phyloP scores from a whole-genome alignment of 1,140 invertebrate species.

The Drosophila murphyi region DNA sequence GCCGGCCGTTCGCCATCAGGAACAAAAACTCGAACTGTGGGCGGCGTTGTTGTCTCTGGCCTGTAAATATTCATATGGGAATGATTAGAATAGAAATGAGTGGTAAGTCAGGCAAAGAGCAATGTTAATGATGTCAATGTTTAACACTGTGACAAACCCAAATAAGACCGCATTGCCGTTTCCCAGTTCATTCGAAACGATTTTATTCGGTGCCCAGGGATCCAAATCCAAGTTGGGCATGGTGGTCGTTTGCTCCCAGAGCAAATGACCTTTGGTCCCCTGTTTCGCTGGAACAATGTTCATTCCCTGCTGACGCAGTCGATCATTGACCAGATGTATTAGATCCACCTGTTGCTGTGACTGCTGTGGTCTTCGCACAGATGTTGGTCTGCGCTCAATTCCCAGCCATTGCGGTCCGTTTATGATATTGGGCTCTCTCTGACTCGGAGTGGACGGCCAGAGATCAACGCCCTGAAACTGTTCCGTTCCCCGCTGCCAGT shows the following conservation, averaged over 20 bases:
- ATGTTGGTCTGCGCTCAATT: background rate
- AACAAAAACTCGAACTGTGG: conserved; percentile 19
- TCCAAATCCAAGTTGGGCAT: conserved; percentile 6
- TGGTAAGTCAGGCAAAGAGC: background rate
- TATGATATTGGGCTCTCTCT: conserved; percentile 21
- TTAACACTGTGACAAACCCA: conserved; percentile 35
- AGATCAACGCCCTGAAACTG: conserved; percentile 32
- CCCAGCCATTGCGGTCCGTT: conserved; percentile 23
- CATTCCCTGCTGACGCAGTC: conserved; percentile 61
- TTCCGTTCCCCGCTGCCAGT: background rate
- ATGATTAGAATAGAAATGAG: background rate
- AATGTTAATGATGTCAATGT: conserved; percentile 25
- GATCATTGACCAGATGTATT: conserved; percentile 57
- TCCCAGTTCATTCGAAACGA: conserved; percentile 21
- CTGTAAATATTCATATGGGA: conserved; percentile 17
- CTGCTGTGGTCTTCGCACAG: too few species aligned
- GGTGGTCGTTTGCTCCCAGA: background rate
- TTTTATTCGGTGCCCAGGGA: conserved; percentile 37
- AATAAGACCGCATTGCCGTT: conserved; percentile 9
- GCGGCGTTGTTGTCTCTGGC: conserved; percentile 27
- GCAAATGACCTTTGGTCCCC: conserved; percentile 4
- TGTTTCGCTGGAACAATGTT: conserved; percentile 41
- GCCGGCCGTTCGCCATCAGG: conserved; percentile 12
- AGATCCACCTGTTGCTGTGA: background rate
- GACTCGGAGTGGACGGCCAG: background rate